These are phyloP conservation scores for Blomia tropicalis DNA, from an alignment of 2,888 invertebrate genomes.

Conservation along the genomic window DNA sequence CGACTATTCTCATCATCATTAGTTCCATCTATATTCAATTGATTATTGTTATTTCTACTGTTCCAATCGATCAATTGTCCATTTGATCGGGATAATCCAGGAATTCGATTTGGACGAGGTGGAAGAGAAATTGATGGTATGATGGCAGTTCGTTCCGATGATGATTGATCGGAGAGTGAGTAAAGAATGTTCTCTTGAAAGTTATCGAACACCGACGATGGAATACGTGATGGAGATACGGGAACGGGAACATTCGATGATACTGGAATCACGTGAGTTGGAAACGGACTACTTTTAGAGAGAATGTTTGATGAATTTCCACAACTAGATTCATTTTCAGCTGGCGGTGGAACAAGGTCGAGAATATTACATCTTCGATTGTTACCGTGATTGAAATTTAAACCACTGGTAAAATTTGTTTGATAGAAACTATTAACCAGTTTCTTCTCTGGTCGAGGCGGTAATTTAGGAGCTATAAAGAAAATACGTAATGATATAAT, in stretches of 20 bases:
- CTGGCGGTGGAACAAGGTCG: not conserved
- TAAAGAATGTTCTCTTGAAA: constrained; percentile 1
- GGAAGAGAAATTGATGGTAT: not conserved
- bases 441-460: constrained; percentile 2
- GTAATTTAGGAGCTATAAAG: not conserved
- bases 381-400: not conserved
- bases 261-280: not conserved
- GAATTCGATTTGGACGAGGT: not conserved
- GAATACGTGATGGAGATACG: not conserved
- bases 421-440: not conserved
- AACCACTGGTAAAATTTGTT: not conserved
- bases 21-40: not conserved
- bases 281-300: not conserved
- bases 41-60: not conserved
- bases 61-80: not conserved
- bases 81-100: too few relatives aligned
- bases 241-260: not conserved
- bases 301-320: not conserved
- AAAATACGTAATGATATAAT: not conserved
- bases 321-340: not conserved
- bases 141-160: not conserved
- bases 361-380: not conserved
- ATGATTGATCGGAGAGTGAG: not conserved
- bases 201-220: not conserved
- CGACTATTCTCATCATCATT: not conserved